Conservation (phyloP, 92 coral and sea anemone genomes). For the Pocillopora meandrina region DNA sequence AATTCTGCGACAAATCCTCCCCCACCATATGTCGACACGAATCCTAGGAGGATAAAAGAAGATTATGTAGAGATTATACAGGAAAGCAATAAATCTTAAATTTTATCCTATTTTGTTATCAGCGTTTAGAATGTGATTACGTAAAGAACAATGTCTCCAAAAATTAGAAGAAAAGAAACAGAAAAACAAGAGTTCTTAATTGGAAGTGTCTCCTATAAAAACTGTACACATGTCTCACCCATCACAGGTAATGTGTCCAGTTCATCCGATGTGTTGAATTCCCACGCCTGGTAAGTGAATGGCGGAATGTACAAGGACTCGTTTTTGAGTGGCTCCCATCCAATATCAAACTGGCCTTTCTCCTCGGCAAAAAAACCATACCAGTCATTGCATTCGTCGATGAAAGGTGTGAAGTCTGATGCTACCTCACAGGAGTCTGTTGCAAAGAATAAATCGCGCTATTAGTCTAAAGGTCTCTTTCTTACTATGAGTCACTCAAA, state of each 20-base stretch:
- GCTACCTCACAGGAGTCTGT: conserved; percentile 78
- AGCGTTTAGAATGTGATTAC: too few relatives aligned
- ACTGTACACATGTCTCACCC: conserved; percentile 54
- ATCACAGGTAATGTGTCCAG: conserved; percentile 74
- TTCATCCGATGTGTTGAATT: conserved; percentile 65
- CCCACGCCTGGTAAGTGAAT: conserved; percentile 87
- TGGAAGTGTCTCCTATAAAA: too few relatives aligned
- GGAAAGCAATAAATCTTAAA: too few relatives aligned
- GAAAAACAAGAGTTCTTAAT: too few relatives aligned
- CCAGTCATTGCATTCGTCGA: conserved; percentile 68
- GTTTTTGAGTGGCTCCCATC: conserved; percentile 84
- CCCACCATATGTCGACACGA: conserved; percentile 71
- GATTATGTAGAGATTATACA: neutral
- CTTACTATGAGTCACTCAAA: too few relatives aligned
- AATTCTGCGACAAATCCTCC: conserved; percentile 88
- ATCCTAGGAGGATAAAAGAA: conserved; percentile 38
- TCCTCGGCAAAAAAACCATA: conserved; percentile 81
- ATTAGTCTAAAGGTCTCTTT: too few relatives aligned
- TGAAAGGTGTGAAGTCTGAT: conserved; percentile 41
- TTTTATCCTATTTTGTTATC: too few relatives aligned
- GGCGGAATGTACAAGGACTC: conserved; percentile 81
- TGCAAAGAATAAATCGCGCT: too few relatives aligned
- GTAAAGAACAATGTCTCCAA: too few relatives aligned
- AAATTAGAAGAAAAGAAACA: too few relatives aligned
- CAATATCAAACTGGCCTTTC: conserved; percentile 79